These are phyloP conservation scores for Orthochromis indermauri DNA, from an alignment of 2,113 vertebrate genomes.

Conservation along the genomic window DNA sequence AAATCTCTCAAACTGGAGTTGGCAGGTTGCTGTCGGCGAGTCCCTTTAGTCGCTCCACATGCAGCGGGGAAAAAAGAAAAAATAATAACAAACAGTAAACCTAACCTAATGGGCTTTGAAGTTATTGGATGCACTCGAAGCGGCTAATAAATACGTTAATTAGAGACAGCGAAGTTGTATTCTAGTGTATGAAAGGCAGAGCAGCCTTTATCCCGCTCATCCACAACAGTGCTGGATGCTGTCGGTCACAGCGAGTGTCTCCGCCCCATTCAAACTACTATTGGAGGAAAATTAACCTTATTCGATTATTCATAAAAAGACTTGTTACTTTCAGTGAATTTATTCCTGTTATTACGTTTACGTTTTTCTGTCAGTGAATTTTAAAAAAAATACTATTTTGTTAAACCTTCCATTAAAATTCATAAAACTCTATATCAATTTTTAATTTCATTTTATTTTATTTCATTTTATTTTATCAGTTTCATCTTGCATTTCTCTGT, in stretches of 20 bases:
- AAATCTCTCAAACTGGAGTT: background rate
- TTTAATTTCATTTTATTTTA: accelerated
- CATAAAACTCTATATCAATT: background rate
- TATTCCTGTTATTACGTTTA: background rate
- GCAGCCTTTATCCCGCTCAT: constrained; percentile 42
- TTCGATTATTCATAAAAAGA: background rate
- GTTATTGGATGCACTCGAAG: background rate
- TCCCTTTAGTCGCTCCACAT: background rate
- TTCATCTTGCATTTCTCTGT: background rate
- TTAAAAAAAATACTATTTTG: background rate
- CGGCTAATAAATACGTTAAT: background rate
- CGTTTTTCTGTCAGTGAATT: background rate
- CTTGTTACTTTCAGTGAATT: background rate
- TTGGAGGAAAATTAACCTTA: background rate
- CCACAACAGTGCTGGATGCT: constrained; percentile 39
- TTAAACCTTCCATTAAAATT: background rate
- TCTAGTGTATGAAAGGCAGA: background rate
- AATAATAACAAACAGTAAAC: background rate
- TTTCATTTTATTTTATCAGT: background rate
- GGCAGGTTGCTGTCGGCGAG: background rate
- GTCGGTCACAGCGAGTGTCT: constrained; percentile 33
- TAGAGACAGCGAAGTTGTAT: background rate
- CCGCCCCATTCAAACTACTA: constrained; percentile 39
- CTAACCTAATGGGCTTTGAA: background rate
- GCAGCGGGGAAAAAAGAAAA: background rate